Percentiles rank a stretch among this genome's conserved stretches.
Conservation (phyloP, 2,113 vertebrate genomes). For the Chloropsis hardwickii region DNA sequence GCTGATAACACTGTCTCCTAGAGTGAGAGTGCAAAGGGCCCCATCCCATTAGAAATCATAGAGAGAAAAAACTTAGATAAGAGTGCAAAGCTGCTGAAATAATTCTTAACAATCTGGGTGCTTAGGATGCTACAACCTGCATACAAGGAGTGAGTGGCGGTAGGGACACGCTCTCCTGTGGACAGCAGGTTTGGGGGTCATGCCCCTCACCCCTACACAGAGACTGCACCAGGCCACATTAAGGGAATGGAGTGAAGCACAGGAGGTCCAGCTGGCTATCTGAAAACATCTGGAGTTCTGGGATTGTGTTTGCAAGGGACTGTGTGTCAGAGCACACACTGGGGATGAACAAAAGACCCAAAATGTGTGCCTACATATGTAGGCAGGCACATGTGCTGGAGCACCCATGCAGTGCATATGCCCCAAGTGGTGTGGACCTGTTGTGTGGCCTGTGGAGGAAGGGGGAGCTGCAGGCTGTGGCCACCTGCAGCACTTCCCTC, state of each 20-base stretch:
- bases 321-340: background rate
- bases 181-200: background rate
- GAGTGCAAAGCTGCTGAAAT: background rate
- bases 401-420: background rate
- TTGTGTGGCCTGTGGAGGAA: background rate
- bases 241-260: background rate
- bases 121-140: background rate
- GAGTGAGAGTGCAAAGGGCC: background rate
- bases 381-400: background rate
- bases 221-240: background rate
- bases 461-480: background rate
- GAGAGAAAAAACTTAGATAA: background rate
- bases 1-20: background rate
- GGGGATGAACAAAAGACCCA: background rate
- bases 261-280: background rate
- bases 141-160: fast-evolving
- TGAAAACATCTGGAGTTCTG: background rate
- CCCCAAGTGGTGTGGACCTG: fast-evolving
- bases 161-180: background rate
- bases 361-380: fast-evolving
- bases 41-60: background rate
- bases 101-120: background rate
- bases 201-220: fast-evolving
- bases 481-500: background rate
- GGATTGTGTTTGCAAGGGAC: background rate